These are phyloP conservation scores for Oceanodroma leucorhoa DNA, from an alignment of 2,797 vertebrate species.

Conservation along the genomic window DNA sequence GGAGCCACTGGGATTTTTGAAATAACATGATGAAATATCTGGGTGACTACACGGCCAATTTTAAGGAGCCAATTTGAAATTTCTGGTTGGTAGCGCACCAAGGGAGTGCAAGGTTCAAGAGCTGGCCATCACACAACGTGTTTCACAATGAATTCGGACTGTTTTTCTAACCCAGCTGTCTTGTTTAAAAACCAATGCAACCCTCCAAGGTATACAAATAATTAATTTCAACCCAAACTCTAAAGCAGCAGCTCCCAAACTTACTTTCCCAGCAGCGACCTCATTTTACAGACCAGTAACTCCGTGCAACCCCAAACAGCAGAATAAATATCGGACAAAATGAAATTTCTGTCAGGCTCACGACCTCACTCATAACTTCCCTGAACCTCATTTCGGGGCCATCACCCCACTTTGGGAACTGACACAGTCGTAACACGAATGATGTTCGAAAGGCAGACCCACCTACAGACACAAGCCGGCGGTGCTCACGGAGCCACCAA, in stretches of 20 bases:
- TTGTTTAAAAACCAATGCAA: slow-evolving; percentile 25
- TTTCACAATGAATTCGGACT: not conserved
- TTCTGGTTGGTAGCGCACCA: not conserved
- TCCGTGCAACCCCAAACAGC: not conserved
- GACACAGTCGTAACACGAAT: not conserved
- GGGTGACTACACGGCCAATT: not conserved
- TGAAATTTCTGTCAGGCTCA: slow-evolving; percentile 22
- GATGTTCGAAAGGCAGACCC: not conserved
- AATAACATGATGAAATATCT: not conserved
- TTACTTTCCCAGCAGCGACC: not conserved
- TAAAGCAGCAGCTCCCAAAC: slow-evolving; percentile 34
- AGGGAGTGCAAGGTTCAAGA: not conserved
- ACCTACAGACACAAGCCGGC: accelerated
- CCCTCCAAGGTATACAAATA: slow-evolving; percentile 36
- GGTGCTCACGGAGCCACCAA: accelerated
- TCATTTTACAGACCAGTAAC: slow-evolving; percentile 55
- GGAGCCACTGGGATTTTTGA: not conserved
- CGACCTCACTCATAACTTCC: not conserved
- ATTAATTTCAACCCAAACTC: slow-evolving; percentile 38
- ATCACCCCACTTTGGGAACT: not conserved
- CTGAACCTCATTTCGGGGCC: not conserved
- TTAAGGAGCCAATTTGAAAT: not conserved
- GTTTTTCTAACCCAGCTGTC: slow-evolving; percentile 22
- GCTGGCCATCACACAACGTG: not conserved
- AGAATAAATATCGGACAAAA: slow-evolving; percentile 38